Evolutionary conservation across 2,113 vertebrate species (phyloP), one percentile per base, ranked within the genome.

Genomic region (Gymnocephalus cernua): DNA sequence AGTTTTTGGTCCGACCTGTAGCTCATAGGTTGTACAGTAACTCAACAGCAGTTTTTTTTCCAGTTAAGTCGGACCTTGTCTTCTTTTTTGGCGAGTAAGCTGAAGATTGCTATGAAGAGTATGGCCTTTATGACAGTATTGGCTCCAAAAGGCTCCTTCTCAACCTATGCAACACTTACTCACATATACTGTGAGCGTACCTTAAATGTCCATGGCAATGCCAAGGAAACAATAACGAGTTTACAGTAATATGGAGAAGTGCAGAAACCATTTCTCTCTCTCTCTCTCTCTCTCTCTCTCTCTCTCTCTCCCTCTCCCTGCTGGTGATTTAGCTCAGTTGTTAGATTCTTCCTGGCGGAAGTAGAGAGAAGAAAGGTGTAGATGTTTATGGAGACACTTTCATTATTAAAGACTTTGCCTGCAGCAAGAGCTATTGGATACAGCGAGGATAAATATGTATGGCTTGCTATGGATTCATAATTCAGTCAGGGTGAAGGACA

Each of bases 401-500:
- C 80, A 88, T 92, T 90, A 92, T 91, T 91, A 67, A 93, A 90
- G 84, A 75, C 75, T 81, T 51, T 38, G 82, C 92, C 86, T 83
- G 86, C 79, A 86, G 92, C 89, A 50, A 81, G 68, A 68, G 57
- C 56, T 51, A 50, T 72, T 77, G 80, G 68, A 89, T 88, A 81
- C 78, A 57, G 88, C 29, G 1, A 77, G 65, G 80, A 85, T 87
- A 89, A 91, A 92, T 91, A 89, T 90, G 88, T 86, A 80, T 85
- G 73, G 77, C 80, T 90, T 47, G 32, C 72, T 74, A 56, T 78
- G 71, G 83, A 92, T 88, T 83, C 86, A 91, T 92, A 88, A 89
- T 92, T 93, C 85, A 94, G 86, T 80, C 27, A 15, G 74, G 61
- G 62, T 84, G 84, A 90, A 90, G 91, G 90, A 84, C 88, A 83